Percentiles rank a stretch among this genome's conserved stretches.
Evolutionary conservation across 2,888 invertebrate genomes (phyloP).

Genomic region (Stenotaenia linearis): DNA sequence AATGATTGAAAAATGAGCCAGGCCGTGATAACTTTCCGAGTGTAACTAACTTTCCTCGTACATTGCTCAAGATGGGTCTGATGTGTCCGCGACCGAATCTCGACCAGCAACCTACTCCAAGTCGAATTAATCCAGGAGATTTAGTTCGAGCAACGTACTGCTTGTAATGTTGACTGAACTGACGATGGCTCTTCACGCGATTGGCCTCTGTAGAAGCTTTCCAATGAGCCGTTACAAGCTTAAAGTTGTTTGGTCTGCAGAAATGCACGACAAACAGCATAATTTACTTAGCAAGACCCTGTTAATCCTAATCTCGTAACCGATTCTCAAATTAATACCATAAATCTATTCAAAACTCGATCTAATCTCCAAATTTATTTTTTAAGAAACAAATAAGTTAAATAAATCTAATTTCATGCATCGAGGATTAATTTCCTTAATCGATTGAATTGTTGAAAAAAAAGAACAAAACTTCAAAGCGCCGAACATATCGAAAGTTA

Average conservation of each 20-base stretch:
- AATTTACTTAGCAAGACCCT: neutral
- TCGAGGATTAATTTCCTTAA: neutral
- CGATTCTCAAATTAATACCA: too few relatives aligned
- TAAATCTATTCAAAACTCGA: too few relatives aligned
- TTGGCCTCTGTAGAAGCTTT: neutral
- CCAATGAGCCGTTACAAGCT: neutral
- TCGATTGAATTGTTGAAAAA: neutral
- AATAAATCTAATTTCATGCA: too few relatives aligned
- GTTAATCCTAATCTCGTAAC: neutral
- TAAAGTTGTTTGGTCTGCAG: neutral
- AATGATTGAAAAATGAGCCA: neutral
- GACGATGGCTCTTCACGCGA: slow-evolving; percentile 13
- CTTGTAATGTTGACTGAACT: neutral
- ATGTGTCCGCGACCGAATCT: neutral
- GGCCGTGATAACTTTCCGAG: neutral
- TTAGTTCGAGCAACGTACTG: neutral
- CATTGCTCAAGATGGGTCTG: neutral
- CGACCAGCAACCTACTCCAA: neutral
- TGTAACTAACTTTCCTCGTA: neutral
- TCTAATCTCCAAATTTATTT: too few relatives aligned
- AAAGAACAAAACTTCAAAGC: neutral
- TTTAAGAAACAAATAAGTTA: too few relatives aligned
- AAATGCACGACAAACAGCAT: neutral
- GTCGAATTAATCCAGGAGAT: slow-evolving; percentile 7
- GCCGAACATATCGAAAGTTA: neutral